These are phyloP conservation scores for Drosophila percnosoma DNA, from an alignment of 2,888 invertebrate species.

Conservation along the genomic window DNA sequence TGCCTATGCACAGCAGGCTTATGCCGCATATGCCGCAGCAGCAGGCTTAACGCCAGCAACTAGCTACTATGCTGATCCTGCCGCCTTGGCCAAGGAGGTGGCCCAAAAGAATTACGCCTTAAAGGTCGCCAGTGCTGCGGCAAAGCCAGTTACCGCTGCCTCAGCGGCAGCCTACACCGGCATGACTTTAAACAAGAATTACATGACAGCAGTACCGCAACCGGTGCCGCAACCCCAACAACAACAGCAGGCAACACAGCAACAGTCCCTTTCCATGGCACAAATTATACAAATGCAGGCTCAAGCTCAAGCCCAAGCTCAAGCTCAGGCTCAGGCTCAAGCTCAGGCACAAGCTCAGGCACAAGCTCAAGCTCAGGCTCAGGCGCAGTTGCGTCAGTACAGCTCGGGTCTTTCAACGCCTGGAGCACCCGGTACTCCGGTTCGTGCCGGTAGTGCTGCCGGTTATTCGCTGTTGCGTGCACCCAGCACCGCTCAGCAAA, in stretches of 20 bases:
- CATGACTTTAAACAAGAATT: conserved; percentile 88
- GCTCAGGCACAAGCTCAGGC: conserved; percentile 39
- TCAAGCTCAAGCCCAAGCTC: conserved; percentile 48
- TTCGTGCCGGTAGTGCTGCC: conserved; percentile 52
- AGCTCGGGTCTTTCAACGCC: conserved; percentile 70
- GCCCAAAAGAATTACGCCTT: conserved; percentile 93
- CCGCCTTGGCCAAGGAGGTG: conserved; percentile 91
- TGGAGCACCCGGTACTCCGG: conserved; percentile 64
- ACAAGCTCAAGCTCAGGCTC: conserved; percentile 55
- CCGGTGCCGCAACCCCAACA: conserved; percentile 55
- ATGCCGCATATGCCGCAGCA: conserved; percentile 69
- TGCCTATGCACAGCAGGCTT: conserved; percentile 69
- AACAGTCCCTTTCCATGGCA: conserved; percentile 57
- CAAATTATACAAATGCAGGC: conserved; percentile 65
- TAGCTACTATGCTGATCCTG: conserved; percentile 86
- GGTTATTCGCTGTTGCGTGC: conserved; percentile 65
- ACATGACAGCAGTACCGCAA: conserved; percentile 58
- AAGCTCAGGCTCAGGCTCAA: conserved; percentile 43
- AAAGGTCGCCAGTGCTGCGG: conserved; percentile 85
- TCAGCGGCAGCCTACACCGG: conserved; percentile 88
- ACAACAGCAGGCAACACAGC: conserved; percentile 54
- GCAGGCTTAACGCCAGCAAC: conserved; percentile 70
- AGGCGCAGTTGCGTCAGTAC: conserved; percentile 63
- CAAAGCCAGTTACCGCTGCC: conserved; percentile 69
- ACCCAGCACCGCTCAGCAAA: conserved; percentile 58